Evolutionary conservation across 1,140 invertebrate genomes (phyloP).

Genomic region (Coboldia fuscipes): DNA sequence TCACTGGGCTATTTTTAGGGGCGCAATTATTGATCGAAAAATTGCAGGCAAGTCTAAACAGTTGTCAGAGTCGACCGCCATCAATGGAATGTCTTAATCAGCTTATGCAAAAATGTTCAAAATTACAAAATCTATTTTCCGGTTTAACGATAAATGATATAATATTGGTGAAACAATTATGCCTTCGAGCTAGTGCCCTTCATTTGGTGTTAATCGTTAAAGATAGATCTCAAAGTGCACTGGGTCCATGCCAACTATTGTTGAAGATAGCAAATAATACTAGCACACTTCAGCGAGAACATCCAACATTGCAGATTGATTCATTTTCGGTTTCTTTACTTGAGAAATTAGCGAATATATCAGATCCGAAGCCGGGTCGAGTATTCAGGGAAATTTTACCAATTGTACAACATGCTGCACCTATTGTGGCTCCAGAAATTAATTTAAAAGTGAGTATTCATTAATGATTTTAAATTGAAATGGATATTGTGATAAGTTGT

Average conservation of each 20-base stretch:
- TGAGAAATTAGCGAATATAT: slow-evolving; percentile 47
- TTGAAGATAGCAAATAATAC: slow-evolving; percentile 18
- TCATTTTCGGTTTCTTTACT: slow-evolving; percentile 61
- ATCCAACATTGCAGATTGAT: slow-evolving; percentile 34
- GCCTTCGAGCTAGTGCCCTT: slow-evolving; percentile 61
- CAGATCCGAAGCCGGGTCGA: slow-evolving; percentile 68
- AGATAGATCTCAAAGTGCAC: slow-evolving; percentile 24
- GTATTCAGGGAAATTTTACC: slow-evolving; percentile 62
- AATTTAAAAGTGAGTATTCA: slow-evolving; percentile 26
- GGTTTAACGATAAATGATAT: slow-evolving; percentile 51
- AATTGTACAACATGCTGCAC: slow-evolving; percentile 39
- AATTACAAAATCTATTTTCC: slow-evolving; percentile 63
- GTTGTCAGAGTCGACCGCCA: slow-evolving; percentile 13
- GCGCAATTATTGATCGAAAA: slow-evolving; percentile 31
- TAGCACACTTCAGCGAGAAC: slow-evolving; percentile 11
- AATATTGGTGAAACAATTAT: slow-evolving; percentile 58
- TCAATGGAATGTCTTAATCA: slow-evolving; percentile 20
- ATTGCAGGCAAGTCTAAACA: slow-evolving; percentile 14
- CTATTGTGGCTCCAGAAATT: slow-evolving; percentile 32
- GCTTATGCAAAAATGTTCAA: slow-evolving; percentile 47
- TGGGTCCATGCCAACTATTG: slow-evolving; percentile 25
- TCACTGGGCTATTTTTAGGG: slow-evolving; percentile 61
- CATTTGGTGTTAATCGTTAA: slow-evolving; percentile 50
- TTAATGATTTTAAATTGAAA: not conserved
- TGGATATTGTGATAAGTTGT: not conserved